These are phyloP conservation scores for Arnoldichthys spilopterus DNA, from an alignment of 2,797 vertebrate genomes.

Conservation along the genomic window DNA sequence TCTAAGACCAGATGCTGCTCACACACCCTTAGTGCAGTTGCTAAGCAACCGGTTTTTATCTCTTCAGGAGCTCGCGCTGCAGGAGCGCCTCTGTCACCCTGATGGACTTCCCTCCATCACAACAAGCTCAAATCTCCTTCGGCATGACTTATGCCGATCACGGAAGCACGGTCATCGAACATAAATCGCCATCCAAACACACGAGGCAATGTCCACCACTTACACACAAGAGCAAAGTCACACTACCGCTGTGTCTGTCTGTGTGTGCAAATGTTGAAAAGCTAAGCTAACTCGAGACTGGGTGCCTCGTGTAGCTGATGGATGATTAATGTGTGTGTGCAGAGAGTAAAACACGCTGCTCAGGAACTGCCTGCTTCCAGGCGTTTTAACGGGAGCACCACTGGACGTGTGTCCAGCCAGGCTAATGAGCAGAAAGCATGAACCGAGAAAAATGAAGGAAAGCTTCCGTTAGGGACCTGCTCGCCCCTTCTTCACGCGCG, in stretches of 20 bases:
- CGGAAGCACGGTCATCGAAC: not conserved
- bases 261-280: not conserved
- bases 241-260: no score
- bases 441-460: slow-evolving; percentile 1
- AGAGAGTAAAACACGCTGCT: not conserved
- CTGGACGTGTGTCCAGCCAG: not conserved
- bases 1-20: slow-evolving; percentile 23
- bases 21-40: slow-evolving; percentile 67
- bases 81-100: slow-evolving; percentile 29
- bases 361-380: no score
- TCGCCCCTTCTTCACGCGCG: slow-evolving; percentile 46
- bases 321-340: not conserved
- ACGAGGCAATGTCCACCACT: not conserved
- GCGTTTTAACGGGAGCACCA: not conserved
- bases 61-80: slow-evolving; percentile 34
- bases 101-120: slow-evolving; percentile 15
- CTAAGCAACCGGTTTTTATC: slow-evolving; percentile 70
- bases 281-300: not conserved
- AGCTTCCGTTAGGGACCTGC: slow-evolving; percentile 26
- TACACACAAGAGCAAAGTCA: not conserved
- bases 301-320: not conserved
- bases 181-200: not conserved
- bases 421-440: not conserved
- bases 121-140: slow-evolving; percentile 11
- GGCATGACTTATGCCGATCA: not conserved